Evolutionary conservation across 2,888 invertebrate genomes (phyloP).

Genomic region (Synergus japonicus): DNA sequence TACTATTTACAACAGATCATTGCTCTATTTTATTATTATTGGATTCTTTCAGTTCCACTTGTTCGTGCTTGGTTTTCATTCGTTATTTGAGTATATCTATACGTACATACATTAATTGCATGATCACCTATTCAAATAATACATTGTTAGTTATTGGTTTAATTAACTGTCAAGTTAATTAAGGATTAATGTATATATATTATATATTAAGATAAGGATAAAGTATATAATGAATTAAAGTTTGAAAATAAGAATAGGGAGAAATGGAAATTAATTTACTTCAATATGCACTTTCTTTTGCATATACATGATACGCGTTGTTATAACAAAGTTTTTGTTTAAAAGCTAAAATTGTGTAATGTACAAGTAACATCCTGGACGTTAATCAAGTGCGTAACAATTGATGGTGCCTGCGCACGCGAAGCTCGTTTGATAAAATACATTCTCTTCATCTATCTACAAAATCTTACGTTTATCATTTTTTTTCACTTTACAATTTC

Average conservation of each 20-base stretch:
- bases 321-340: neutral
- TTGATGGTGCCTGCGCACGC: slow-evolving; percentile 66
- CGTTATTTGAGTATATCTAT: slow-evolving; percentile 16
- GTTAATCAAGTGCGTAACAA: slow-evolving; percentile 60
- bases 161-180: neutral
- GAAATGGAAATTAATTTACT: slow-evolving; percentile 6
- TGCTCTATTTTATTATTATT: slow-evolving; percentile 18
- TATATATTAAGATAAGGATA: neutral
- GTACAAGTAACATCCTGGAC: slow-evolving; percentile 51
- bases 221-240: neutral
- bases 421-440: slow-evolving; percentile 73
- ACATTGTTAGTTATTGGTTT: neutral
- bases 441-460: slow-evolving; percentile 61
- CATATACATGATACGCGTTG: neutral
- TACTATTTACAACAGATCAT: slow-evolving; percentile 22
- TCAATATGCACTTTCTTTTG: slow-evolving; percentile 1
- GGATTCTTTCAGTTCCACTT: slow-evolving; percentile 2
- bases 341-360: slow-evolving; percentile 22
- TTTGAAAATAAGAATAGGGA: neutral
- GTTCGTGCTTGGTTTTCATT: neutral
- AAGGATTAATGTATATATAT: neutral
- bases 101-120: neutral
- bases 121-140: neutral
- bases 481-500: slow-evolving; percentile 54
- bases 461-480: slow-evolving; percentile 60